phyloP scores from a whole-genome alignment of 1,140 invertebrate genomes.

The Lepidurus couesii region DNA sequence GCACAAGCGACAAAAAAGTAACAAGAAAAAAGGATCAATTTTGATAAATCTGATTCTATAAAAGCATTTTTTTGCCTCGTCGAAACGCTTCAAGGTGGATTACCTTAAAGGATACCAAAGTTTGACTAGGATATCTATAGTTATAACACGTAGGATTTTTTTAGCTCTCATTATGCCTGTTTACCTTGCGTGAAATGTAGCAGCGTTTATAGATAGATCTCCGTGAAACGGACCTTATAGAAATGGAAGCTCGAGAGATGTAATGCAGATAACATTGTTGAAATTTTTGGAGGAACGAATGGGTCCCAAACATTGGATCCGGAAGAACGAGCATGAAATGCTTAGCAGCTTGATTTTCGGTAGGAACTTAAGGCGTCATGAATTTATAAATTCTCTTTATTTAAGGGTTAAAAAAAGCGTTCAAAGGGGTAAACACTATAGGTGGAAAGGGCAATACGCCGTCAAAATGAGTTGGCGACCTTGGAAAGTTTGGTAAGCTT shows the following conservation, averaged over 20 bases:
- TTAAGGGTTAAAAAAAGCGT: background rate
- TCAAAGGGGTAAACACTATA: constrained; percentile 5
- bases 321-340: constrained; percentile 3
- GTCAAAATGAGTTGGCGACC: constrained; percentile 18
- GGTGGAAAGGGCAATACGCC: background rate
- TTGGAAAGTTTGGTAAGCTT: background rate
- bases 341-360: background rate
- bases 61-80: background rate
- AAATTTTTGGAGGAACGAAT: too few species aligned
- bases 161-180: background rate
- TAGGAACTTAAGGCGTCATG: background rate
- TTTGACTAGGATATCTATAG: too few species aligned
- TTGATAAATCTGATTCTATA: background rate
- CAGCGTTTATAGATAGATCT: background rate
- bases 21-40: constrained; percentile 8
- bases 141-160: background rate
- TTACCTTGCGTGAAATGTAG: background rate
- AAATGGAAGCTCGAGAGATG: too few species aligned
- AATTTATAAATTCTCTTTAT: background rate
- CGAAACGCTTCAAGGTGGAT: constrained; percentile 7
- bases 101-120: background rate
- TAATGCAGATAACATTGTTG: too few species aligned
- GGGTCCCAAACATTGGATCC: background rate
- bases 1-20: background rate
- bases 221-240: too few species aligned